phyloP scores from a whole-genome alignment of 2,797 vertebrate genomes.

The Heterohyrax brucei region DNA sequence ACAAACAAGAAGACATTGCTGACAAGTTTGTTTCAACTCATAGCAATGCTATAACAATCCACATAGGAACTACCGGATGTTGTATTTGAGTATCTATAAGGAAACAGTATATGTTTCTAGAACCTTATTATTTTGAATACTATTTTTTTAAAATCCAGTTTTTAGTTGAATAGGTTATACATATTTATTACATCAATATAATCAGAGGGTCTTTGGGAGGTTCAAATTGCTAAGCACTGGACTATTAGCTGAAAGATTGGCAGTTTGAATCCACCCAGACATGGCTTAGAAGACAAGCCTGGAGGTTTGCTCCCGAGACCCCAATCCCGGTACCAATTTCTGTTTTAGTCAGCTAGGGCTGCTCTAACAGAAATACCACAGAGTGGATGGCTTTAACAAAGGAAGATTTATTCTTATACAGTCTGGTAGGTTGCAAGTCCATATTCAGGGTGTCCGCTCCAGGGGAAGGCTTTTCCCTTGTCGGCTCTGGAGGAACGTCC shows the following conservation, averaged over 20 bases:
- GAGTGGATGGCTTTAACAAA: no score
- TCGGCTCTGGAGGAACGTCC: no score
- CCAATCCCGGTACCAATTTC: no score
- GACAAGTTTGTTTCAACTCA: no score
- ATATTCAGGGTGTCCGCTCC: no score
- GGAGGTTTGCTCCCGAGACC: background rate
- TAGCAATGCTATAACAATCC: background rate
- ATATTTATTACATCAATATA: background rate
- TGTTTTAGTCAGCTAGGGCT: no score
- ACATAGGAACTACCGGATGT: background rate
- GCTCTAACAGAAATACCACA: no score
- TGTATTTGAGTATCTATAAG: conserved; percentile 40
- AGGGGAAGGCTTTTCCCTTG: no score
- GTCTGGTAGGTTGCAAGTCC: no score
- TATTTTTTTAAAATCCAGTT: background rate
- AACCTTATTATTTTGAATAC: conserved; percentile 48
- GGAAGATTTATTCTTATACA: no score
- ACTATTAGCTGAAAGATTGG: background rate
- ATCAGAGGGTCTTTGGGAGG: background rate
- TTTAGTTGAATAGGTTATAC: background rate
- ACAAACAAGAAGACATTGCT: no score
- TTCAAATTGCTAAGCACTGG: background rate
- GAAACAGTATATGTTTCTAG: conserved; percentile 42
- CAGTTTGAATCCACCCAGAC: background rate
- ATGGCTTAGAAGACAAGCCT: background rate